Conservation (phyloP, 2,888 invertebrate genomes). For the Apomyelois bistriatella region DNA sequence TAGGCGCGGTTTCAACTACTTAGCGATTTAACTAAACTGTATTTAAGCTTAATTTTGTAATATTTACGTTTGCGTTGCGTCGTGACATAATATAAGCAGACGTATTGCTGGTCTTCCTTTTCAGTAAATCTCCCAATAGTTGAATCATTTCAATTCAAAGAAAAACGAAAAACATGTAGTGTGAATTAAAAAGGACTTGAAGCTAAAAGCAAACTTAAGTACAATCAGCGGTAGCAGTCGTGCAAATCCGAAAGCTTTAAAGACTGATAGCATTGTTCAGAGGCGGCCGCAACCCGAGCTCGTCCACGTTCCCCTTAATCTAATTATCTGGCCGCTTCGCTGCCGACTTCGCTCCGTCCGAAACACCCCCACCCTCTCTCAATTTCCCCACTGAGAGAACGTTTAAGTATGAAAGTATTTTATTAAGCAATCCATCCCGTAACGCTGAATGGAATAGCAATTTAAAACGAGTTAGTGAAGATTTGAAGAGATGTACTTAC, state of each 20-base stretch:
- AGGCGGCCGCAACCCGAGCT: conserved; percentile 50
- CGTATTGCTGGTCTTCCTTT: background rate
- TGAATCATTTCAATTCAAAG: background rate
- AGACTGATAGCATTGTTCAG: conserved; percentile 62
- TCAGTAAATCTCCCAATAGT: background rate
- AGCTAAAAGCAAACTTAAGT: conserved; percentile 35
- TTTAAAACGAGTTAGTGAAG: conserved; percentile 42
- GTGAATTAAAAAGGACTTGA: conserved; percentile 21
- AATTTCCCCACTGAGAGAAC: conserved; percentile 50
- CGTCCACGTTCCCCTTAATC: conserved; percentile 66
- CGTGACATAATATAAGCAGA: background rate
- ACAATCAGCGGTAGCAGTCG: conserved; percentile 44
- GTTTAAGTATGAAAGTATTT: conserved; percentile 57
- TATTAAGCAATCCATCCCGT: conserved; percentile 53
- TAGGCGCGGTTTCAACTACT: background rate
- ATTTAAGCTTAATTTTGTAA: too few relatives aligned
- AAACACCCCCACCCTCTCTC: conserved; percentile 49
- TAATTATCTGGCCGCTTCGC: conserved; percentile 73
- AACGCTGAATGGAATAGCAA: conserved; percentile 44
- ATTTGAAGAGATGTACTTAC: conserved; percentile 24
- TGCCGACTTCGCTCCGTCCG: conserved; percentile 45
- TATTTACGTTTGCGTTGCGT: too few relatives aligned
- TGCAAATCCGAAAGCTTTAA: conserved; percentile 56
- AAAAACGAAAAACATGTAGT: conserved; percentile 6
- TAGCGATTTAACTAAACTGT: background rate